Conservation (phyloP, 2,888 invertebrate genomes). For the Hyppa rectilinea region DNA sequence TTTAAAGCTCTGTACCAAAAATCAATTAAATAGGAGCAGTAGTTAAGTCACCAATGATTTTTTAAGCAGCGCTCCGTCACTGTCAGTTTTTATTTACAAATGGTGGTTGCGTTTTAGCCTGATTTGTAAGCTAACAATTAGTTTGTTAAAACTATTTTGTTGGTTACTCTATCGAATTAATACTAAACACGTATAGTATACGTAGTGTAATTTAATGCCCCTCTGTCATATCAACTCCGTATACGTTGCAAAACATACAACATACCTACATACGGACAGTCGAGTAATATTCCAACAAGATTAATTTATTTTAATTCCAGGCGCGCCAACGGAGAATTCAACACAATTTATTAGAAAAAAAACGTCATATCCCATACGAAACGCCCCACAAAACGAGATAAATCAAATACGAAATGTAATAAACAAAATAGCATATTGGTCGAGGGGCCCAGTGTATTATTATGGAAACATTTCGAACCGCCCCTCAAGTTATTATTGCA, state of each 20-base stretch:
- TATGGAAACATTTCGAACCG: slow-evolving; percentile 64
- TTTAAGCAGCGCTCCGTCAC: too few relatives aligned
- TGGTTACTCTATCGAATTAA: too few relatives aligned
- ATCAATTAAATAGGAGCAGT: too few relatives aligned
- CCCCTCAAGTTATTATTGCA: slow-evolving; percentile 68
- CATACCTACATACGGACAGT: not conserved
- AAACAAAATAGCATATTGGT: slow-evolving; percentile 65
- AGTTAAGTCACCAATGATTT: too few relatives aligned
- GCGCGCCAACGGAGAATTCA: slow-evolving; percentile 56
- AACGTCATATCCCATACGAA: slow-evolving; percentile 22
- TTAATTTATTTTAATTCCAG: slow-evolving; percentile 73
- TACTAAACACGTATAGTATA: too few relatives aligned
- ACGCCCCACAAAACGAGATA: slow-evolving; percentile 43
- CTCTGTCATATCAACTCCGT: too few relatives aligned
- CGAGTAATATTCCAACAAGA: slow-evolving; percentile 45
- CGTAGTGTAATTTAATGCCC: too few relatives aligned
- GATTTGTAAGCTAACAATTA: too few relatives aligned
- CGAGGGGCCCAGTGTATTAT: slow-evolving; percentile 67
- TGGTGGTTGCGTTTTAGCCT: too few relatives aligned
- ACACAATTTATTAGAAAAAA: slow-evolving; percentile 69
- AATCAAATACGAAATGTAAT: slow-evolving; percentile 63
- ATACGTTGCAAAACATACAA: not conserved
- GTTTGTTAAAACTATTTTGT: too few relatives aligned
- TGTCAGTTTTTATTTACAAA: too few relatives aligned
- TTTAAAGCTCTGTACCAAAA: too few relatives aligned